Percentiles rank a stretch among this genome's conserved stretches.
These are phyloP conservation scores for Oceanodroma leucorhoa DNA, from an alignment of 2,797 vertebrate species.

Conservation along the genomic window DNA sequence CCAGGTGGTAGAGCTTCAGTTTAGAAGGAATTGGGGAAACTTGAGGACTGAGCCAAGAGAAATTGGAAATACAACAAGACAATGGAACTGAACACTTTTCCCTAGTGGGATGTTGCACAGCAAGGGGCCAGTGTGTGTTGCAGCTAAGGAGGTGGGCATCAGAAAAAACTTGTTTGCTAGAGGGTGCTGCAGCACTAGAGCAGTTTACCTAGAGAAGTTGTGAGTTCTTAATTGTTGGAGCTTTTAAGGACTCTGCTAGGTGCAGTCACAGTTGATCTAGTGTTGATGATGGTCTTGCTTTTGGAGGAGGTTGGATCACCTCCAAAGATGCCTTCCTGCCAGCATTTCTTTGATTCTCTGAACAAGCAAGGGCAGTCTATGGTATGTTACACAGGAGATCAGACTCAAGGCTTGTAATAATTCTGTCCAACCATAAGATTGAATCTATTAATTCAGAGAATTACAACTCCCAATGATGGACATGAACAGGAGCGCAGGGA, in stretches of 20 bases:
- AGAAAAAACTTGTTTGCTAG: neutral
- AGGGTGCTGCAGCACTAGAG: neutral
- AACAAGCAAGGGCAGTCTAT: neutral
- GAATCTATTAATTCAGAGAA: neutral
- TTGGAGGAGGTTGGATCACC: neutral
- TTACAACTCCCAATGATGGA: neutral
- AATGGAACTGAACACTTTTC: neutral
- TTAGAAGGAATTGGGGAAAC: neutral
- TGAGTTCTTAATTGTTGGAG: neutral
- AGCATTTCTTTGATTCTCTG: neutral
- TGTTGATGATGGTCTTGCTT: neutral
- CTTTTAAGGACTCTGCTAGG: neutral
- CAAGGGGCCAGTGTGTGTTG: neutral
- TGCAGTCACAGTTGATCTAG: fast-evolving
- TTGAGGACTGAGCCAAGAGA: neutral
- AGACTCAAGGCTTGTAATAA: neutral
- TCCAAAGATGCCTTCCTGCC: neutral
- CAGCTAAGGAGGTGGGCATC: neutral
- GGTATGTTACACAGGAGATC: neutral
- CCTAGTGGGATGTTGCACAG: neutral
- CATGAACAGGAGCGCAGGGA: neutral
- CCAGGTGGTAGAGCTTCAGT: neutral
- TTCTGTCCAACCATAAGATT: neutral
- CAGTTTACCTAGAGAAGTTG: neutral
- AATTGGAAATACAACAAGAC: neutral